Evolutionary conservation across 2,888 invertebrate genomes (phyloP).

Genomic region (Eugnorisma glareosa): DNA sequence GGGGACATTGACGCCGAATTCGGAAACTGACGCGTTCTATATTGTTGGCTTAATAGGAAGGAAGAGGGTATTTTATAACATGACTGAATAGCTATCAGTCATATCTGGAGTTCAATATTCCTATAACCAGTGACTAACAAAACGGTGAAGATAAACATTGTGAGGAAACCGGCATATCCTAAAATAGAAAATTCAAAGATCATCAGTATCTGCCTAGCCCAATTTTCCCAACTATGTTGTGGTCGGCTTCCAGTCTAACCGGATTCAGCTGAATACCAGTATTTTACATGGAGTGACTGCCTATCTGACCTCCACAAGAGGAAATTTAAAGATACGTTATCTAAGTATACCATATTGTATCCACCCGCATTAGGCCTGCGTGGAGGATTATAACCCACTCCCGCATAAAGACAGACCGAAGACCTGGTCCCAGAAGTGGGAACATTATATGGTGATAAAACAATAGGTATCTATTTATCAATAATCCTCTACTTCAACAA

Average conservation of each 20-base stretch:
- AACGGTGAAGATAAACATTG: background rate
- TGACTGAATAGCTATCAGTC: background rate
- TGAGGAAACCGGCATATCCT: background rate
- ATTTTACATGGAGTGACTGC: too few relatives aligned
- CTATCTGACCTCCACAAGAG: too few relatives aligned
- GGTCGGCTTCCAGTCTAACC: too few relatives aligned
- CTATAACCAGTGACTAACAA: background rate
- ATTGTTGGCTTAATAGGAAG: background rate
- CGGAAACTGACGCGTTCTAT: constrained; percentile 3
- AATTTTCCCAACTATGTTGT: too few relatives aligned
- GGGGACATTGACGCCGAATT: constrained; percentile 61
- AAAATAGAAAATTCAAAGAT: background rate
- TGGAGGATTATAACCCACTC: background rate
- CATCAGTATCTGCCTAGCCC: too few relatives aligned
- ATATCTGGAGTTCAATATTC: background rate
- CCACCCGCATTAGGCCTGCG: background rate
- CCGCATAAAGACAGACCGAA: background rate
- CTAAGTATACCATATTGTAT: too few relatives aligned
- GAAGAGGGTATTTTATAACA: background rate
- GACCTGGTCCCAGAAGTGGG: background rate
- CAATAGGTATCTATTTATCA: background rate
- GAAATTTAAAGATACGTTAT: too few relatives aligned
- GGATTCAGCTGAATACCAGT: too few relatives aligned
- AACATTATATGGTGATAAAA: background rate
- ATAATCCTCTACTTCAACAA: background rate